phyloP scores from a whole-genome alignment of 1,140 invertebrate species.

The Cataglyphis hispanica region DNA sequence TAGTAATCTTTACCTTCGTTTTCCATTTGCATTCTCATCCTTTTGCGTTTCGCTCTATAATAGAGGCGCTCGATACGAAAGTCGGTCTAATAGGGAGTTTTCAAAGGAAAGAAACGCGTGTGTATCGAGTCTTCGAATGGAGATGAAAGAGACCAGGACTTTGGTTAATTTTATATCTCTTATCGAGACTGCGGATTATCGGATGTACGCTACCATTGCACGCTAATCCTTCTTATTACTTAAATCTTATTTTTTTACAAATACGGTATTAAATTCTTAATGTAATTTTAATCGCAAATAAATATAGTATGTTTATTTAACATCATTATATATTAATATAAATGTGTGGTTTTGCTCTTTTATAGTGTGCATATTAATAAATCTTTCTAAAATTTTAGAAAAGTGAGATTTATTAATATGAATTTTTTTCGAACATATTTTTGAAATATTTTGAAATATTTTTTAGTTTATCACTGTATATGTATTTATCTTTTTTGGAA shows the following conservation, averaged over 20 bases:
- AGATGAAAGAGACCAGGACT: slow-evolving; percentile 45
- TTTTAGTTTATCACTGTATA: not conserved
- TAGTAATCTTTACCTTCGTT: slow-evolving; percentile 27
- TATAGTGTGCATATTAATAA: no score
- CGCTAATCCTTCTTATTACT: slow-evolving; percentile 15
- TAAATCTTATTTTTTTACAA: slow-evolving; percentile 1
- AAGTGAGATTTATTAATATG: slow-evolving; percentile 4
- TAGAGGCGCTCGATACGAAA: not conserved
- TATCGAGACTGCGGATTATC: slow-evolving; percentile 13
- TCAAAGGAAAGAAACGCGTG: slow-evolving; percentile 10
- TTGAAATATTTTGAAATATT: slow-evolving; percentile 16
- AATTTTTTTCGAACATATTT: not conserved
- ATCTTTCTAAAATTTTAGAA: not conserved
- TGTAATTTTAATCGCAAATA: slow-evolving; percentile 5
- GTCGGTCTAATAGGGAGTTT: slow-evolving; percentile 33
- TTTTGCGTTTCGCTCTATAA: slow-evolving; percentile 2
- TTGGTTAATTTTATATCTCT: slow-evolving; percentile 49
- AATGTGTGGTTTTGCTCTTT: no score
- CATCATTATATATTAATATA: not conserved
- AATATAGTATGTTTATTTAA: not conserved
- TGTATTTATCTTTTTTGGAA: not conserved
- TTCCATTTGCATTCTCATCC: not conserved
- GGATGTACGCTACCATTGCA: not conserved
- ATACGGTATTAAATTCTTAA: slow-evolving; percentile 5
- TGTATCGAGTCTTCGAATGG: slow-evolving; percentile 26